These are phyloP conservation scores for Alexandromys oeconomus DNA, from an alignment of 2,797 vertebrate species.

Conservation along the genomic window DNA sequence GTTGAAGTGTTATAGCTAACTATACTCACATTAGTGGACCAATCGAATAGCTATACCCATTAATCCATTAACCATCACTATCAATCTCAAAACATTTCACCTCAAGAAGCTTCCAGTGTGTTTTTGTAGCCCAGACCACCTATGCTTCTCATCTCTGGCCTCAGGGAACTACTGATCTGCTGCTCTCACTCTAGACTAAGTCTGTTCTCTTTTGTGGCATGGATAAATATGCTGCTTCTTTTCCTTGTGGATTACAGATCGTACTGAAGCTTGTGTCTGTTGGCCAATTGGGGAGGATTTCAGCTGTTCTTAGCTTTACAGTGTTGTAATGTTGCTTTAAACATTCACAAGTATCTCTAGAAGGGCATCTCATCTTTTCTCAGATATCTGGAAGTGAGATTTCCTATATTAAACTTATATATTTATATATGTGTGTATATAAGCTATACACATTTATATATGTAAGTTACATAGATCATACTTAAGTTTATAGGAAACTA, in stretches of 20 bases:
- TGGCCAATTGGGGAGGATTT: background rate
- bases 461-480: background rate
- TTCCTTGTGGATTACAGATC: background rate
- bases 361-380: background rate
- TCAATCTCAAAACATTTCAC: background rate
- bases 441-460: background rate
- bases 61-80: background rate
- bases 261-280: background rate
- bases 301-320: background rate
- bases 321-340: background rate
- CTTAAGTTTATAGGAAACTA: slow-evolving; percentile 19
- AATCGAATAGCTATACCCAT: background rate
- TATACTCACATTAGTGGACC: background rate
- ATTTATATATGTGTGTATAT: background rate
- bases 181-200: background rate
- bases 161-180: background rate
- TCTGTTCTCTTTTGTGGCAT: background rate
- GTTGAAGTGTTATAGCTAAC: background rate
- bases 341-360: background rate
- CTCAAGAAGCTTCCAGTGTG: background rate
- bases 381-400: background rate
- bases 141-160: background rate
- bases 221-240: background rate
- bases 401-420: background rate
- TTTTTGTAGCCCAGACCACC: background rate